Conservation (phyloP, 2,888 invertebrate species). For the Dinocampus coccinellae region DNA sequence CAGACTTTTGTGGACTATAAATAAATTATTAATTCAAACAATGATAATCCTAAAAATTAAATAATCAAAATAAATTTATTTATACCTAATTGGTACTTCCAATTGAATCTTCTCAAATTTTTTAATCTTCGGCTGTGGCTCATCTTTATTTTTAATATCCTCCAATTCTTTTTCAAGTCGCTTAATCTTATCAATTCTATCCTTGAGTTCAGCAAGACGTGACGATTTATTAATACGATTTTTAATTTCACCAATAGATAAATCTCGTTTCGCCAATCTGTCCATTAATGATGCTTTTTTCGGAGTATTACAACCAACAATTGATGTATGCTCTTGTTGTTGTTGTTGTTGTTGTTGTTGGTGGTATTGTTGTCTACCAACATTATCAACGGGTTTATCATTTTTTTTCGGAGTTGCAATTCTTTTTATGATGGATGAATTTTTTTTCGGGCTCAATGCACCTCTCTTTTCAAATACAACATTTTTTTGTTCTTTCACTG, state of each 20-base stretch:
- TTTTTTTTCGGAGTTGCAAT: conserved; percentile 43
- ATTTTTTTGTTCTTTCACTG: conserved; percentile 47
- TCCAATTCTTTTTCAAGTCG: conserved; percentile 76
- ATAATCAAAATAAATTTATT: neutral
- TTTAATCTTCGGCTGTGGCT: conserved; percentile 71
- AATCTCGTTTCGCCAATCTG: conserved; percentile 73
- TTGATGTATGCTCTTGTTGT: conserved; percentile 7
- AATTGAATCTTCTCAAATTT: conserved; percentile 83
- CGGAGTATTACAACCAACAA: conserved; percentile 53
- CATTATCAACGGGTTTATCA: conserved; percentile 34
- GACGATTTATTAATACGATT: conserved; percentile 78
- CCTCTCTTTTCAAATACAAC: conserved; percentile 63
- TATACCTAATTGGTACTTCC: conserved; percentile 81
- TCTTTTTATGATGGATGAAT: conserved; percentile 29
- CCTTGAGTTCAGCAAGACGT: conserved; percentile 79
- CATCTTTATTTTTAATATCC: conserved; percentile 58
- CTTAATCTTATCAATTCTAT: conserved; percentile 77
- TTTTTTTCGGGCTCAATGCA: conserved; percentile 60
- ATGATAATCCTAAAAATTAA: neutral
- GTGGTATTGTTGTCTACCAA: conserved; percentile 38
- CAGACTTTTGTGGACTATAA: conserved; percentile 76
- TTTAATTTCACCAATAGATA: conserved; percentile 79
- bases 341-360: conserved; percentile 39
- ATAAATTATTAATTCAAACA: conserved; percentile 39
- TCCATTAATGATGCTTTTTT: conserved; percentile 70